A percentile compares a stretch with the other conserved stretches of the same genome.
Conservation (phyloP, 2,888 invertebrate genomes). For the Drosophila prolongata region DNA sequence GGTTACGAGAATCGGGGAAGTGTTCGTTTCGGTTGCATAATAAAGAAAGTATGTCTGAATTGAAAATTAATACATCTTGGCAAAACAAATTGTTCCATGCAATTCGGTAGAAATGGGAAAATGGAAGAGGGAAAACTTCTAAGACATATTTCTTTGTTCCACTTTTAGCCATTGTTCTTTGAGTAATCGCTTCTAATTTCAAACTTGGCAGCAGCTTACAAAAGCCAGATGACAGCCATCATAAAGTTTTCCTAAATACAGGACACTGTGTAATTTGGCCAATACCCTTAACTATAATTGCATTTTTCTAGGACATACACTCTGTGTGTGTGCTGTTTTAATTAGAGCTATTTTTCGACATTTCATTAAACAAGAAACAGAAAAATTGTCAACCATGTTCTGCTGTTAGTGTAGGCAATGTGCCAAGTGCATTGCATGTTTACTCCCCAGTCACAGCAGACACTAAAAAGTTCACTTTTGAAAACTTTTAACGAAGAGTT, state of each 20-base stretch:
- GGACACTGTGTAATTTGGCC: conserved; percentile 30
- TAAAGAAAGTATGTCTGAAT: neutral
- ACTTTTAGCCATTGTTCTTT: conserved; percentile 21
- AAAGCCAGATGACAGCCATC: conserved; percentile 58
- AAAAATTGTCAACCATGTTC: conserved; percentile 29
- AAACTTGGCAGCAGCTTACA: conserved; percentile 39
- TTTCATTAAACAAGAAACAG: conserved; percentile 42
- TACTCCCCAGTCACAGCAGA: conserved; percentile 33
- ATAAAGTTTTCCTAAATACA: conserved; percentile 47
- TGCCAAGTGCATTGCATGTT: conserved; percentile 57
- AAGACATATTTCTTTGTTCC: conserved; percentile 5
- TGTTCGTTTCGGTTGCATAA: conserved; percentile 7
- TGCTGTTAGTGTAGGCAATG: conserved; percentile 55
- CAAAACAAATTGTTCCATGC: conserved; percentile 8
- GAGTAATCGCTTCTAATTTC: conserved; percentile 31
- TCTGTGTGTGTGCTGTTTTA: conserved; percentile 61
- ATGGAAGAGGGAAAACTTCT: neutral
- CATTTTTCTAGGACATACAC: conserved; percentile 41
- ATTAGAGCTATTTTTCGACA: conserved; percentile 74
- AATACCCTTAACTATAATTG: conserved; percentile 39
- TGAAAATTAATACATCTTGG: conserved; percentile 9
- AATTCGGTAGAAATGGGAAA: neutral
- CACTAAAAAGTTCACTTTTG: conserved; percentile 61
- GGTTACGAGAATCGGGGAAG: conserved; percentile 19
- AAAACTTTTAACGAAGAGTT: conserved; percentile 74